Conservation (phyloP, 2,113 vertebrate species). For the Nansenia antarctica region DNA sequence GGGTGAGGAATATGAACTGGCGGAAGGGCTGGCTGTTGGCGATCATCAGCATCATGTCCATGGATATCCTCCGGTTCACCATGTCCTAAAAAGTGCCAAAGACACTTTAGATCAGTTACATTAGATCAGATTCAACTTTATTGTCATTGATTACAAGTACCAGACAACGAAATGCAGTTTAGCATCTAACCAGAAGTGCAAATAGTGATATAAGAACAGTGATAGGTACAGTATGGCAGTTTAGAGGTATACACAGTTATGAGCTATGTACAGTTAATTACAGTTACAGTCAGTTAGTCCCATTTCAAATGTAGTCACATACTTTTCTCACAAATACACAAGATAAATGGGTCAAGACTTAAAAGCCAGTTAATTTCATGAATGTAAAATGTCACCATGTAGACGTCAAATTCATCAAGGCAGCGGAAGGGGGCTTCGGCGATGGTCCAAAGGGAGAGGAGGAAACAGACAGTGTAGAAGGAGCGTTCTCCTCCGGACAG, state of each 20-base stretch:
- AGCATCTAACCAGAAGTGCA: too few species aligned
- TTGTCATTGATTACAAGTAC: too few species aligned
- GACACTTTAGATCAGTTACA: too few species aligned
- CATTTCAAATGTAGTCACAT: too few species aligned
- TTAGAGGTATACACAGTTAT: too few species aligned
- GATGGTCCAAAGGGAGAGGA: constrained; percentile 94
- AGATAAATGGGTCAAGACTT: not conserved
- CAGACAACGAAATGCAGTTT: too few species aligned
- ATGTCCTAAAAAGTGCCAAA: constrained; percentile 85
- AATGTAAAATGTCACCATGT: constrained; percentile 83
- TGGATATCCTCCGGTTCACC: constrained; percentile 90
- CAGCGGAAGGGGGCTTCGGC: constrained; percentile 96
- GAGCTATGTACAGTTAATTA: too few species aligned
- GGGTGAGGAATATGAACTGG: constrained; percentile 94
- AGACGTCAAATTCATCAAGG: constrained; percentile 97
- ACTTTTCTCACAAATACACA: not conserved
- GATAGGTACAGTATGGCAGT: too few species aligned
- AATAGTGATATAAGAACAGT: too few species aligned
- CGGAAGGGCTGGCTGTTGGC: constrained; percentile 82
- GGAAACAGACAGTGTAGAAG: constrained; percentile 96
- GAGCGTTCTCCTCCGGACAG: constrained; percentile 96
- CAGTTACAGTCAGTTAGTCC: too few species aligned
- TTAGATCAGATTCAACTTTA: too few species aligned
- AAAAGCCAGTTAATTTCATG: not conserved
- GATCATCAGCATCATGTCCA: constrained; percentile 94